These are phyloP conservation scores for Knipowitschia caucasica DNA, from an alignment of 2,797 vertebrate genomes.

Conservation along the genomic window DNA sequence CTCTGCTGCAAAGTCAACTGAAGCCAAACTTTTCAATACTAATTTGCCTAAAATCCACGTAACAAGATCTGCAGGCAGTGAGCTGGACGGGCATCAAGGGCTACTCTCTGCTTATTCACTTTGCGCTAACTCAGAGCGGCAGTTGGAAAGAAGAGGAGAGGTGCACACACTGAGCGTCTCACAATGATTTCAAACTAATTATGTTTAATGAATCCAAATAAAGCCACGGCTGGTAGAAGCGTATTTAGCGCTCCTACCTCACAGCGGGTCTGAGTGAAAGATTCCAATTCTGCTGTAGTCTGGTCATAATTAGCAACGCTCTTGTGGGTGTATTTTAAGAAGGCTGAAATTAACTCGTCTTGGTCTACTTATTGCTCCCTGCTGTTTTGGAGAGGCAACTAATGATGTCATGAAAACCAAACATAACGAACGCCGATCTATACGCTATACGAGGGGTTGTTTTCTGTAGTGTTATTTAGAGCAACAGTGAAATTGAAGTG, in stretches of 20 bases:
- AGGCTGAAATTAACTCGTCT: constrained; percentile 70
- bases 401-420: constrained; percentile 19
- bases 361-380: constrained; percentile 70
- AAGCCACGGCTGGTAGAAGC: constrained; percentile 23
- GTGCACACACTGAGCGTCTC: constrained; percentile 32
- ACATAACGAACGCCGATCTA: background rate
- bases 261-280: background rate
- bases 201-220: constrained; percentile 74
- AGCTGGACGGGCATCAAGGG: constrained; percentile 22
- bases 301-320: constrained; percentile 64
- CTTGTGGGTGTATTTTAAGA: constrained; percentile 65
- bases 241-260: constrained; percentile 4
- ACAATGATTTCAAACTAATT: constrained; percentile 65
- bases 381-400: constrained; percentile 50
- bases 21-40: constrained; percentile 4
- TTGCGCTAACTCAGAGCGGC: constrained; percentile 37
- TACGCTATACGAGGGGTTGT: background rate
- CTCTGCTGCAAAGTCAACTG: background rate
- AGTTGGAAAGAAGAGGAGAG: constrained; percentile 11
- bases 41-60: constrained; percentile 8
- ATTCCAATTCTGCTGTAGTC: constrained; percentile 46
- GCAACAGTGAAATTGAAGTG: background rate
- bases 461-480: background rate
- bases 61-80: constrained; percentile 1
- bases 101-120: constrained; percentile 29